These are phyloP conservation scores for Silurus aristotelis DNA, from an alignment of 2,797 vertebrate species.

Conservation along the genomic window DNA sequence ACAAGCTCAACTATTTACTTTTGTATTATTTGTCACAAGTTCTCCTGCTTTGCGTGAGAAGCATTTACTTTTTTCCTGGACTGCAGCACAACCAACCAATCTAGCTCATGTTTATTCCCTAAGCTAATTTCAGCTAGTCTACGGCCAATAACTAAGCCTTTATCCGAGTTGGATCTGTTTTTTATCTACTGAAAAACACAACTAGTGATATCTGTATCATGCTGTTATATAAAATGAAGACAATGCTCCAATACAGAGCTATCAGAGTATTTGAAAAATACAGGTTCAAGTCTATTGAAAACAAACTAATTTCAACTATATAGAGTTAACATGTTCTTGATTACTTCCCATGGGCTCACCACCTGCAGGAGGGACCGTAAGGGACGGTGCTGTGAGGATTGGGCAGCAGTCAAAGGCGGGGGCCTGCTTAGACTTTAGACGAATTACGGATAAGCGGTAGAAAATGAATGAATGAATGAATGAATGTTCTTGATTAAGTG, in stretches of 20 bases:
- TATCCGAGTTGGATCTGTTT: slow-evolving; percentile 15
- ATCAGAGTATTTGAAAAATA: slow-evolving; percentile 9
- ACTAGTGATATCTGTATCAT: not conserved
- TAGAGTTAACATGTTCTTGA: slow-evolving; percentile 26
- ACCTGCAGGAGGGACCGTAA: too few species aligned
- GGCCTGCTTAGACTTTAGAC: too few species aligned
- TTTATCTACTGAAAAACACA: slow-evolving; percentile 18
- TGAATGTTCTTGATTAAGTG: slow-evolving; percentile 27
- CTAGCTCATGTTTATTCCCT: slow-evolving; percentile 30
- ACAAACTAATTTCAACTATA: slow-evolving; percentile 9
- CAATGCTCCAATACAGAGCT: not conserved
- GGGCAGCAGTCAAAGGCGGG: too few species aligned
- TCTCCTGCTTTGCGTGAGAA: slow-evolving; percentile 27
- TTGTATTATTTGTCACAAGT: slow-evolving; percentile 17
- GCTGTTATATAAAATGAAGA: slow-evolving; percentile 9
- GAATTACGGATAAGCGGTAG: too few species aligned
- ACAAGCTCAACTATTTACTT: not conserved
- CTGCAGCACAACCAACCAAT: slow-evolving; percentile 1
- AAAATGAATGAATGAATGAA: too few species aligned
- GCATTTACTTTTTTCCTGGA: slow-evolving; percentile 12
- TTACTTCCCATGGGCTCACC: too few species aligned
- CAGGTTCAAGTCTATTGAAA: slow-evolving; percentile 11
- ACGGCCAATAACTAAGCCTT: slow-evolving; percentile 8
- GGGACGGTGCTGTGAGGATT: too few species aligned
- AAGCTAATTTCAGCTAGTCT: slow-evolving; percentile 7